Percentiles rank a stretch among this genome's conserved stretches.
Conservation (phyloP, 2,113 vertebrate species). For the Terrapene triunguis region DNA sequence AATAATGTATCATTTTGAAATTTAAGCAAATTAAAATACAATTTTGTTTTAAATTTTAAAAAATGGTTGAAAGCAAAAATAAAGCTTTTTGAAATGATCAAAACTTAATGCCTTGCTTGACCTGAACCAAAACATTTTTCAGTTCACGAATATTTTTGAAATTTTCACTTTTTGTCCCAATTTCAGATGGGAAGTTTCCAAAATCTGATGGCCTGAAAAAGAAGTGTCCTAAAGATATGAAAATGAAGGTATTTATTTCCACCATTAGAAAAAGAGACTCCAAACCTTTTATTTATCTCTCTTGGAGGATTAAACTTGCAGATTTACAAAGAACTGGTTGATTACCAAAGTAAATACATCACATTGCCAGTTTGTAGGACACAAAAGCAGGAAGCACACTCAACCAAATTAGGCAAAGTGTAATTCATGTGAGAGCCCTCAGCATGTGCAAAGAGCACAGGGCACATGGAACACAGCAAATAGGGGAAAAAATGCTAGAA, state of each 20-base stretch:
- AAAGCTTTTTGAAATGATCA: not conserved
- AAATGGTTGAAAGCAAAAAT: not conserved
- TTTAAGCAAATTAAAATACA: not conserved
- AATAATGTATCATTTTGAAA: not conserved
- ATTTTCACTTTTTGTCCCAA: not conserved
- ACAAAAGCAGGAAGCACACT: constrained; percentile 63
- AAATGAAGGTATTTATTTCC: constrained; percentile 76
- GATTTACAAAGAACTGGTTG: constrained; percentile 73
- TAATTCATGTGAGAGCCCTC: constrained; percentile 64
- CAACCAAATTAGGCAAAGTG: constrained; percentile 69
- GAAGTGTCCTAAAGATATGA: constrained; percentile 67
- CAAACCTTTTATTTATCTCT: constrained; percentile 59
- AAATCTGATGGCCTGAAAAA: constrained; percentile 1
- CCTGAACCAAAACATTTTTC: not conserved
- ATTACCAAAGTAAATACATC: constrained; percentile 68
- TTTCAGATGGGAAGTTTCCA: not conserved
- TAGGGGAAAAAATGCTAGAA: constrained; percentile 45
- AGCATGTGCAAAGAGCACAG: constrained; percentile 59
- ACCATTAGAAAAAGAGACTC: constrained; percentile 32
- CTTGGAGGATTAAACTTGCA: constrained; percentile 57
- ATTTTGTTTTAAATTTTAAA: not conserved
- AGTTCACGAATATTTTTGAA: not conserved
- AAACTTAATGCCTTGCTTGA: not conserved
- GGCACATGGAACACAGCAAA: constrained; percentile 59
- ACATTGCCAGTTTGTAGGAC: constrained; percentile 64